Evolutionary conservation across 92 coral and sea anemone species (phyloP).

Genomic region (Meandrina meandrites): DNA sequence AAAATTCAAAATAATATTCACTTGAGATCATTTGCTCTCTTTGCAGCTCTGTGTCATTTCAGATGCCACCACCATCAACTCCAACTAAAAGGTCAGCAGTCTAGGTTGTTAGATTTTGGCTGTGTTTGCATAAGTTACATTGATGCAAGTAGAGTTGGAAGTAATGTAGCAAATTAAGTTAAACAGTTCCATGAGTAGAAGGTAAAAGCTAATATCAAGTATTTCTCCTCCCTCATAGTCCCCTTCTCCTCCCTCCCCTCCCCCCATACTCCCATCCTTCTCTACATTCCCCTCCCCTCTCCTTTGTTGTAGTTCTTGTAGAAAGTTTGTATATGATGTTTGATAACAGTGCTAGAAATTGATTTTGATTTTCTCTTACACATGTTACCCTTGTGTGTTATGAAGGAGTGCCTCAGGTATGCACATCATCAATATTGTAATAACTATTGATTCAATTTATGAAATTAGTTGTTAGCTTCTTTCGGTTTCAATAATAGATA

Average conservation of each 20-base stretch:
- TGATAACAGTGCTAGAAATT: not conserved
- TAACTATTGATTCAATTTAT: too few species aligned
- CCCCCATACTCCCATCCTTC: too few species aligned
- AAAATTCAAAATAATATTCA: not conserved
- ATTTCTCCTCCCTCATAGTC: too few species aligned
- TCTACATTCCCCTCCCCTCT: too few species aligned
- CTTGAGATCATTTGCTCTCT: not conserved
- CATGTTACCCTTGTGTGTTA: not conserved
- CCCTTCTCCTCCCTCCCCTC: too few species aligned
- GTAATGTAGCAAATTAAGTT: too few species aligned
- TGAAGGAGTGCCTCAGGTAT: slow-evolving; percentile 60
- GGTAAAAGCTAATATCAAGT: too few species aligned
- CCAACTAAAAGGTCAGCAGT: slow-evolving; percentile 89
- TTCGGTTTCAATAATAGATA: not conserved
- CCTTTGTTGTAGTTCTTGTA: not conserved
- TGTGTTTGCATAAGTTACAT: too few species aligned
- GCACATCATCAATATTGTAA: not conserved
- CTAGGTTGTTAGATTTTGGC: too few species aligned
- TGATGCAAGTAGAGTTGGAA: too few species aligned
- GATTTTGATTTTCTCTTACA: not conserved
- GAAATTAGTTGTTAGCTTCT: not conserved
- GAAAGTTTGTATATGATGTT: not conserved
- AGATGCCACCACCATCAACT: slow-evolving; percentile 97
- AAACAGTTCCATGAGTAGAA: too few species aligned
- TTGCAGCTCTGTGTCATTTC: slow-evolving; percentile 53